Percentiles rank a stretch among this genome's conserved stretches.
These are phyloP conservation scores for Aplocera efformata DNA, from an alignment of 2,888 invertebrate genomes.

Conservation along the genomic window DNA sequence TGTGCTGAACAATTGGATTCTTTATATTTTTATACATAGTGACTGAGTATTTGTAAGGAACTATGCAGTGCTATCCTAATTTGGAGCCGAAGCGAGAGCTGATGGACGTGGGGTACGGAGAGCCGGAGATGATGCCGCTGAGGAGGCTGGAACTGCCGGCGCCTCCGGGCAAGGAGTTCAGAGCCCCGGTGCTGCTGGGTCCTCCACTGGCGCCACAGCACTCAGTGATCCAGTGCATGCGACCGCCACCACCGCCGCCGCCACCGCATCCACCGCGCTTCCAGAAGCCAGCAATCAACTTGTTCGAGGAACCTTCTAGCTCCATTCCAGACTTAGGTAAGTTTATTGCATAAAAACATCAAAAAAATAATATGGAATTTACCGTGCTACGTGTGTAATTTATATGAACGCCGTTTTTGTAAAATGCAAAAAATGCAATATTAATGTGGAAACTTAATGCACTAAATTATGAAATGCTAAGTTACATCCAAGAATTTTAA, in stretches of 20 bases:
- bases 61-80: slow-evolving; percentile 74
- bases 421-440: too few relatives aligned
- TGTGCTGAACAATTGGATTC: slow-evolving; percentile 23
- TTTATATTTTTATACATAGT: slow-evolving; percentile 26
- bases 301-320: slow-evolving; percentile 90
- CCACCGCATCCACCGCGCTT: slow-evolving; percentile 76
- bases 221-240: slow-evolving; percentile 77
- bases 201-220: slow-evolving; percentile 56
- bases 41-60: slow-evolving; percentile 46
- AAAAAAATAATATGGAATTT: background rate
- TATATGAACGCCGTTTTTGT: too few relatives aligned
- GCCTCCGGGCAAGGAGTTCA: slow-evolving; percentile 74
- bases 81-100: slow-evolving; percentile 69
- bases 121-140: slow-evolving; percentile 52
- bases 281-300: slow-evolving; percentile 65
- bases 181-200: slow-evolving; percentile 64
- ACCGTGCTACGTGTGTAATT: too few relatives aligned
- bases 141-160: slow-evolving; percentile 70
- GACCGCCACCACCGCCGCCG: slow-evolving; percentile 73
- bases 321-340: slow-evolving; percentile 94
- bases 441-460: too few relatives aligned
- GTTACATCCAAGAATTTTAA: too few relatives aligned
- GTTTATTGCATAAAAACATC: slow-evolving; percentile 42
- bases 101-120: slow-evolving; percentile 60
- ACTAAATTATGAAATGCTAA: too few relatives aligned